A percentile compares a stretch with the other conserved stretches of the same genome.
phyloP scores from a whole-genome alignment of 2,888 invertebrate species.

The Bellardia pandia region DNA sequence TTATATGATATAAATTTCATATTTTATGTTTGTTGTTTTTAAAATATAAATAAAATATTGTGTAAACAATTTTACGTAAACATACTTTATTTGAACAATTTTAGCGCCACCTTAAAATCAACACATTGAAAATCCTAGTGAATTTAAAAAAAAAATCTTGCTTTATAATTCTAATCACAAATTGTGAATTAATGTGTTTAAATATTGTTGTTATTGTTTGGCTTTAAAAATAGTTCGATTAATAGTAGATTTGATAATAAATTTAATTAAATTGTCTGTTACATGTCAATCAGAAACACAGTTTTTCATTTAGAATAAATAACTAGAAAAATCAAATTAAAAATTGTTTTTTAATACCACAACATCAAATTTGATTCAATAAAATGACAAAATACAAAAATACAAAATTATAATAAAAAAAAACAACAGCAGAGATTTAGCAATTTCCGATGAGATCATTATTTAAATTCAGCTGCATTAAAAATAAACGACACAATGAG shows the following conservation, averaged over 20 bases:
- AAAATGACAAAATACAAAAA: conserved; percentile 20
- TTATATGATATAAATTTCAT: no score
- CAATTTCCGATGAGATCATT: conserved; percentile 71
- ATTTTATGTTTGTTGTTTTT: no score
- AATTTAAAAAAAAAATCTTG: not conserved
- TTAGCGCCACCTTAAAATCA: conserved; percentile 25
- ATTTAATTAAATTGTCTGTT: conserved; percentile 55
- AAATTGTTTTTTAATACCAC: conserved; percentile 47
- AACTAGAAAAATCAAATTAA: conserved; percentile 26
- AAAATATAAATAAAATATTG: no score
- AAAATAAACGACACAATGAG: conserved; percentile 34
- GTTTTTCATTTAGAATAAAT: conserved; percentile 26
- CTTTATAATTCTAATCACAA: conserved; percentile 26
- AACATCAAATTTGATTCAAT: conserved; percentile 53
- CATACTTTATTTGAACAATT: not conserved
- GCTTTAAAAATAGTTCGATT: conserved; percentile 16
- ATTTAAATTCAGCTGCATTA: not conserved
- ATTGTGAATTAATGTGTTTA: not conserved
- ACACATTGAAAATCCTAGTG: not conserved
- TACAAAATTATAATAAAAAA: not conserved
- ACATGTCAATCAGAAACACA: conserved; percentile 44
- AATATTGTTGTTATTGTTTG: no score
- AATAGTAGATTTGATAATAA: conserved; percentile 21
- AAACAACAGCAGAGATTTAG: conserved; percentile 24
- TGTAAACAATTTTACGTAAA: no score